These are phyloP conservation scores for Heliconius himera DNA, from an alignment of 1,140 invertebrate genomes.

Conservation along the genomic window DNA sequence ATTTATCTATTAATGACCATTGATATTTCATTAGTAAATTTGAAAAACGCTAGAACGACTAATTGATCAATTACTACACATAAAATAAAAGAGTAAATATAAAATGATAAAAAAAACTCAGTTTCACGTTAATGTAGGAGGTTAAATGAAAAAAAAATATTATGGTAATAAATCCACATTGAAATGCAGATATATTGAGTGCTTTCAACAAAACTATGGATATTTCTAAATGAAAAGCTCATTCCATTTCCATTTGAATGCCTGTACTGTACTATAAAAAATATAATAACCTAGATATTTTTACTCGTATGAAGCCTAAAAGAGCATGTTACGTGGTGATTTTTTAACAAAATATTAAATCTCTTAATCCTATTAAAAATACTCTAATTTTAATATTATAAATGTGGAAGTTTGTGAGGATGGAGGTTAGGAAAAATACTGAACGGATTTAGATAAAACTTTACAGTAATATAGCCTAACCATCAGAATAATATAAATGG, in stretches of 20 bases:
- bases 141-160: neutral
- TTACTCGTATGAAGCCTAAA: conserved; percentile 6
- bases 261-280: neutral
- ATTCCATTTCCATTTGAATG: conserved; percentile 7
- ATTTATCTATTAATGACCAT: no score
- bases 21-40: no score
- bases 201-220: conserved; percentile 11
- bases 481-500: no score
- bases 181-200: conserved; percentile 14
- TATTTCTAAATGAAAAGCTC: conserved; percentile 15
- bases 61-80: no score
- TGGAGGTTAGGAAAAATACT: no score
- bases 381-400: no score
- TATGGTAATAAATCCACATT: conserved; percentile 12
- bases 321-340: neutral
- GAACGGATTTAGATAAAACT: no score
- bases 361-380: no score
- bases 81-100: neutral
- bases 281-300: conserved; percentile 9
- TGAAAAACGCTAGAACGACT: no score
- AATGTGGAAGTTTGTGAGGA: no score
- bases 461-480: no score
- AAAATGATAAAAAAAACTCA: neutral
- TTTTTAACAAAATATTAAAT: neutral
- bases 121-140: neutral